Evolutionary conservation across 2,888 invertebrate species (phyloP).

Genomic region (Nineta flava): DNA sequence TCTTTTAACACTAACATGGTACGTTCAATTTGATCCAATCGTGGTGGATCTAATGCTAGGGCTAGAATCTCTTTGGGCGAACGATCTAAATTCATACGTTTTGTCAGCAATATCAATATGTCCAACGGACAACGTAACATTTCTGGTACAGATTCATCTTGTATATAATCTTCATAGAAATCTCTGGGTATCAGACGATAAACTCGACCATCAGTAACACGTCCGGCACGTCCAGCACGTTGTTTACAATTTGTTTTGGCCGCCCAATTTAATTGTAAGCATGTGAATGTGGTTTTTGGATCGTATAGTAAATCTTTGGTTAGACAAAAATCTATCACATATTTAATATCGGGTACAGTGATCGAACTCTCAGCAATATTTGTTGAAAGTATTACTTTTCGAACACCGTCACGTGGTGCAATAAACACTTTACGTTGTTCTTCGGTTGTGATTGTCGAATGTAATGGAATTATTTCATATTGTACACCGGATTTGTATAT

Average conservation of each 20-base stretch:
- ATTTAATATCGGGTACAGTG: slow-evolving; percentile 76
- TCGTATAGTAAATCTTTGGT: slow-evolving; percentile 71
- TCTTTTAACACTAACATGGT: slow-evolving; percentile 77
- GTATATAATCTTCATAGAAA: slow-evolving; percentile 43
- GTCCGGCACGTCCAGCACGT: slow-evolving; percentile 79
- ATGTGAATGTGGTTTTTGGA: slow-evolving; percentile 57
- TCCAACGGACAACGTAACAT: slow-evolving; percentile 70
- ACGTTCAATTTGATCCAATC: slow-evolving; percentile 60
- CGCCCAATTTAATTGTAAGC: slow-evolving; percentile 71
- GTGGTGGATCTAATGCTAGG: slow-evolving; percentile 74
- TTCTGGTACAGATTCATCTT: slow-evolving; percentile 49
- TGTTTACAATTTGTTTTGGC: slow-evolving; percentile 80
- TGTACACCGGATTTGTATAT: slow-evolving; percentile 17
- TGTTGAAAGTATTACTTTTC: slow-evolving; percentile 79
- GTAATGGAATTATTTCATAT: slow-evolving; percentile 31
- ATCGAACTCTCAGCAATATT: slow-evolving; percentile 89
- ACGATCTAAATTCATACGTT: slow-evolving; percentile 53
- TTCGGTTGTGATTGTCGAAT: slow-evolving; percentile 48
- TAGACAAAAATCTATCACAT: slow-evolving; percentile 89
- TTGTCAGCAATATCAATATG: slow-evolving; percentile 61
- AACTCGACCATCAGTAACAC: slow-evolving; percentile 71
- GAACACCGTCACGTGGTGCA: slow-evolving; percentile 39
- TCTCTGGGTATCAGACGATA: slow-evolving; percentile 57
- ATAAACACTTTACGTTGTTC: slow-evolving; percentile 47
- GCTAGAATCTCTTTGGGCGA: slow-evolving; percentile 65